phyloP scores from a whole-genome alignment of 1,140 invertebrate genomes.

The Riptortus pedestris region DNA sequence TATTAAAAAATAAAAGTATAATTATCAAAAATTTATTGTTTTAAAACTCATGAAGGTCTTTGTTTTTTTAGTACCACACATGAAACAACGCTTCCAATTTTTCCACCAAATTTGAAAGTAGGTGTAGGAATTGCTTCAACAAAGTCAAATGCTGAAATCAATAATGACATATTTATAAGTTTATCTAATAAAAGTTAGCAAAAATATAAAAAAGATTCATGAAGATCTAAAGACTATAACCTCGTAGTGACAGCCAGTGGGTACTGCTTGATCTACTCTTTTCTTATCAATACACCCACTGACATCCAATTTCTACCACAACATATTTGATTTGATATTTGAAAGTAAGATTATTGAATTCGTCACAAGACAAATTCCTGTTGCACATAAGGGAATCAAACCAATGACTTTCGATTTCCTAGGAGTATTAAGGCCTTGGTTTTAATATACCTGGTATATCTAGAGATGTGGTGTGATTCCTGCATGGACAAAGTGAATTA shows the following conservation, averaged over 20 bases:
- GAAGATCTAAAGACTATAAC: neutral
- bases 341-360: too few relatives aligned
- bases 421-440: too few relatives aligned
- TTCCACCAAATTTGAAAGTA: conserved; percentile 72
- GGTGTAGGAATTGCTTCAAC: conserved; percentile 60
- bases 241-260: too few relatives aligned
- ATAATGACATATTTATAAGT: conserved; percentile 29
- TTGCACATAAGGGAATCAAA: too few relatives aligned
- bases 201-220: neutral
- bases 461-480: too few relatives aligned
- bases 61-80: conserved; percentile 60
- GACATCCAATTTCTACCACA: too few relatives aligned
- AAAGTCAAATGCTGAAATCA: conserved; percentile 49
- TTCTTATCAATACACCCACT: too few relatives aligned
- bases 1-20: neutral
- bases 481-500: too few relatives aligned
- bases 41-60: neutral
- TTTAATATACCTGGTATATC: too few relatives aligned
- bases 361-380: too few relatives aligned
- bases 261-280: too few relatives aligned
- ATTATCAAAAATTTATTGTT: neutral
- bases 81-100: conserved; percentile 64
- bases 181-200: neutral
- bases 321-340: neutral
- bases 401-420: too few relatives aligned